Conservation (phyloP, 2,113 vertebrate species). For the pig (Sus scrofa) region T2T-Sscrofa CM000818.6:133021001-133021500, state of each 20-base stretch:
- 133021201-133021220: accelerated
- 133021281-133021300: constrained; percentile 95
- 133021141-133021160: no score
- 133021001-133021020: no score
- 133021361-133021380: constrained; percentile 98
- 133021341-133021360: constrained; percentile 97
- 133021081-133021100: background rate
- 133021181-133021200: background rate
- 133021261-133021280: constrained; percentile 94
- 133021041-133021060: no score
- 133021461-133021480: background rate
- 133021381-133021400: constrained; percentile 99
- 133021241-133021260: constrained; percentile 78
- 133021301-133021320: constrained; percentile 97
- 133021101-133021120: background rate
- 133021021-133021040: no score
- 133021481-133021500: no score
- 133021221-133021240: background rate
- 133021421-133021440: accelerated
- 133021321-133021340: constrained; percentile 97
- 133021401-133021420: constrained; percentile 92
- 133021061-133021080: background rate
- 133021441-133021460: background rate
- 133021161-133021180: accelerated
- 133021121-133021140: accelerated